These are phyloP conservation scores for Periplaneta americana DNA, from an alignment of 1,140 invertebrate species.

Conservation along the genomic window DNA sequence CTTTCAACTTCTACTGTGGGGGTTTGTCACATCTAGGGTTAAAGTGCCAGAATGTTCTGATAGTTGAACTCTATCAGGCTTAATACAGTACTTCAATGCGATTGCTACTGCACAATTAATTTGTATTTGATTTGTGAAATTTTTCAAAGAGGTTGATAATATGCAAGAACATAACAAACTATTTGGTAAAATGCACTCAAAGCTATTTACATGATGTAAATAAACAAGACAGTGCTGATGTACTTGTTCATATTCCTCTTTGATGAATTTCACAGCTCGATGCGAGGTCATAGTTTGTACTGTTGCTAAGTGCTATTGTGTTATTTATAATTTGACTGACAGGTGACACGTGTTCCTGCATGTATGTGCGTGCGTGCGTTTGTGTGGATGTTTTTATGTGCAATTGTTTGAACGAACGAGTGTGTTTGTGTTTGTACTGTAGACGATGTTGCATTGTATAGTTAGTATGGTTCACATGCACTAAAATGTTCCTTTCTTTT, in stretches of 20 bases:
- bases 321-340: background rate
- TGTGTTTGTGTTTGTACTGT: background rate
- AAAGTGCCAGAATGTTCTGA: no score
- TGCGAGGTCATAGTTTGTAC: no score
- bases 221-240: background rate
- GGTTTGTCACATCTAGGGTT: no score
- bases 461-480: background rate
- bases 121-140: background rate
- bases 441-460: background rate
- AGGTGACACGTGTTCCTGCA: background rate
- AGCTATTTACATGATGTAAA: background rate
- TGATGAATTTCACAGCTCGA: no score
- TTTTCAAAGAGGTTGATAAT: background rate
- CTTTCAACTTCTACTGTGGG: no score
- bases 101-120: background rate
- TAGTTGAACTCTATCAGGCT: background rate
- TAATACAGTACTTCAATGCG: background rate
- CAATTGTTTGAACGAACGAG: no score
- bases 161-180: background rate
- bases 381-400: background rate
- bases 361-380: background rate
- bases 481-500: background rate
- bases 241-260: background rate
- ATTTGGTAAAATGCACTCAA: background rate
- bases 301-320: background rate